Evolutionary conservation across 2,888 invertebrate species (phyloP), one percentile per base, ranked within the genome.

Genomic region (Hypolimnas misippus): DNA sequence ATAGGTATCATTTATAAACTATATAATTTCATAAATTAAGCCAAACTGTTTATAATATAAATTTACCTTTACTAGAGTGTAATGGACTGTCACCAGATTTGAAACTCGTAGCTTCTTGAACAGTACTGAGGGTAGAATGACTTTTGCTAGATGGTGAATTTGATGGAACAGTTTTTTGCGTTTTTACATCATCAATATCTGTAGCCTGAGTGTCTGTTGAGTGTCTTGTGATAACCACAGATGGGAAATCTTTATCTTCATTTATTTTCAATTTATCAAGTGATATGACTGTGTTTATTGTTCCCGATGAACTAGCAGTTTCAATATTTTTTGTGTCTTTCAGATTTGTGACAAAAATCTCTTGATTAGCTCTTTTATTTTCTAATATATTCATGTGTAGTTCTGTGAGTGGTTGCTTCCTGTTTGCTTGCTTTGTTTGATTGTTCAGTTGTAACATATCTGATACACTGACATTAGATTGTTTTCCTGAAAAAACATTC

Each of bases 121-220:
- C 86, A 0, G 90, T 91, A 62, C 85, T 89, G 17, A 86, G 67
- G 14, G 90, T 89, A 0, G 89, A 86, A 2, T 79, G 85, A 65
- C 84, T 91, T 70, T 82, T 89, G 61, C 79, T 86, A 0, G 86
- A 87, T 0, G 89, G 85, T 0, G 90, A 87, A 49, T 86, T 87
- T 0, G 88, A 89, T 19, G 80, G 77, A 0, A 73, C 72, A 5
- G 71, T 73, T 49, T 57, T 68, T 73, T 81, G 29, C 10, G 62
- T 67, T 60, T 67, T 72, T 2, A 73, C 38, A 40, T 68, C 68
- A 16, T 70, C 69, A 10, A 42, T 50, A 10, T 70, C 70, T 17
- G 40, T 51, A 31, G 61, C 66, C 14, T 62, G 61, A 0, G 40
- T 50, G 4, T 68, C 55, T 3, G 70, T 71, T 0, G 74, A 70